Evolutionary conservation across 2,113 vertebrate species (phyloP).

Genomic region (Tor tambroides): DNA sequence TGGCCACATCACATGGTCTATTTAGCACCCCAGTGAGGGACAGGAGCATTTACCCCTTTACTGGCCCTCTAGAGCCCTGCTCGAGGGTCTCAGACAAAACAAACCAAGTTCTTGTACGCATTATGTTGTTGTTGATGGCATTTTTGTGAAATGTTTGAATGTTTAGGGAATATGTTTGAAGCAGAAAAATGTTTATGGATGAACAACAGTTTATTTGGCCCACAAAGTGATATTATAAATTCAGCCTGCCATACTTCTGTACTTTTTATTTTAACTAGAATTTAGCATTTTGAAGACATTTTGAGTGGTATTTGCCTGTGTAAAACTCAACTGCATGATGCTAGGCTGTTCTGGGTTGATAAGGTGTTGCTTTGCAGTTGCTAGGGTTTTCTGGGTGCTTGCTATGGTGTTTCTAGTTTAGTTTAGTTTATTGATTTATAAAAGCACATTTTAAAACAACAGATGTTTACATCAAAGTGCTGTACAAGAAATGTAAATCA

Average conservation of each 20-base stretch:
- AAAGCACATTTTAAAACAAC: background rate
- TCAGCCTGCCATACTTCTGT: background rate
- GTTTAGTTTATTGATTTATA: background rate
- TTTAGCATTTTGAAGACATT: background rate
- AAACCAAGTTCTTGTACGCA: background rate
- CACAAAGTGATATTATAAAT: background rate
- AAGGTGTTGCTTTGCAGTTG: background rate
- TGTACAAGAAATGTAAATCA: background rate
- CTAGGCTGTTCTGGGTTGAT: background rate
- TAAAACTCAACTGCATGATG: background rate
- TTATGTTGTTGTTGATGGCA: background rate
- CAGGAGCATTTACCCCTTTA: constrained; percentile 53
- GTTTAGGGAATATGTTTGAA: background rate
- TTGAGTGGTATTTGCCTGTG: background rate
- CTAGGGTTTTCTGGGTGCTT: background rate
- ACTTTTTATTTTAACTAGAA: background rate
- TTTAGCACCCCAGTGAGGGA: constrained; percentile 75
- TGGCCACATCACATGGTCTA: constrained; percentile 76
- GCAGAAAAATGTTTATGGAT: background rate
- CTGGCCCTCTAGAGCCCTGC: background rate
- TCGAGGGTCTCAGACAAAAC: background rate
- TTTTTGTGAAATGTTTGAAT: background rate
- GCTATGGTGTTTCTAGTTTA: background rate
- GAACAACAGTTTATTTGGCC: background rate
- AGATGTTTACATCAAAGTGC: background rate